Base-by-base conservation (phyloP, 2,797 vertebrate species). In the Rhincodon typus region DNA sequence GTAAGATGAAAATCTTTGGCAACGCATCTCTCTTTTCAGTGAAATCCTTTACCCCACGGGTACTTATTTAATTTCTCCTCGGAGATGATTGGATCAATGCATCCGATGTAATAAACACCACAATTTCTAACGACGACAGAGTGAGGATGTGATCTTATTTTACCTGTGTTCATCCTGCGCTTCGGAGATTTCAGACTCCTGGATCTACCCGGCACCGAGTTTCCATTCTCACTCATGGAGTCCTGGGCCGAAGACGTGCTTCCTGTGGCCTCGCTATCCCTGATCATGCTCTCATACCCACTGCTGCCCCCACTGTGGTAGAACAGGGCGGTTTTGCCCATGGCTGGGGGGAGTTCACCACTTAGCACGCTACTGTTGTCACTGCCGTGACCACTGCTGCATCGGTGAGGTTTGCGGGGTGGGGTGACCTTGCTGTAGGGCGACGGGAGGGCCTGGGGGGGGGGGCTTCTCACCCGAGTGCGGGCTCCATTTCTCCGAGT, bases 281-380 rank as follows among this genome's bases (percentile, higher is more conserved):
- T 98, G 95, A 99, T 97, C 98, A 99, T 98, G 97, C 99, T 99
- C 97, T 99, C 99, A 0, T 99, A 99, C 53, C 99, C 99, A 0
- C 99, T 99, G 98, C 99, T 99, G 95, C 99, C 98, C 27, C 98
- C 97, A 0, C 99, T 99, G 97, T 98, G 99, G 96, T 99, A 99
- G 96, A 99, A 98, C 72, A 99, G 97, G 0, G 99, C 98, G 0
- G 99, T 99, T 97, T 99, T 99, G 69, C 99, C 99, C 99, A 99
- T 99, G 96, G 99, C 99, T 0, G 99, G 99, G 0, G 99, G 99
- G 74, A 99, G 97, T 96, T 99, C 98, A 42, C 99, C 99, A 0
- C 99, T 99, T 96, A 99, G 96, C 87, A 99, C 98, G 2, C 99
- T 99, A 95, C 99, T 99, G 97, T 98, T 98, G 97, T 99, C 99